Base-by-base conservation (phyloP, 1,140 invertebrate species). In the Lysiphlebus fabarum region DNA sequence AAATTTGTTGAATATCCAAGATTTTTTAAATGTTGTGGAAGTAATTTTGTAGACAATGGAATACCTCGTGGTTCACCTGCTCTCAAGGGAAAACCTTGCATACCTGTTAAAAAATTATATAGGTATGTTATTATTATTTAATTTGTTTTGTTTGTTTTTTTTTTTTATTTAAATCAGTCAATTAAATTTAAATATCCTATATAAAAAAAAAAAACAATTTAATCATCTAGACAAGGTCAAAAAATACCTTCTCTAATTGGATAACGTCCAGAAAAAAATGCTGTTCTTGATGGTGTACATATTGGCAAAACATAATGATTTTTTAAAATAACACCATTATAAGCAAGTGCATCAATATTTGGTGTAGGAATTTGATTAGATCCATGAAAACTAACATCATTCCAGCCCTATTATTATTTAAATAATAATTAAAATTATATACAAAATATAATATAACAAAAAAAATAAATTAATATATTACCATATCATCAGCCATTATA, bases 301-400 rank as follows among this genome's bases (percentile, higher is more conserved):
- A 82, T 75, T 6, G 85, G 83, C 40, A 78, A 65, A 5, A 79
- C 78, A 62, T 87, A 87, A 72, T 87, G 84, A 43, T 79, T 80
- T 59, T 85, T 81, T 5, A 87, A 68, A 62, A 86, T 84, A 0
- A 85, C 73, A 0, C 86, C 86, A 59, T 81, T 81, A 58, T 82
- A 82, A 0, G 85, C 86, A 17, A 88, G 69, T 5, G 83, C 80
- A 66, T 88, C 86, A 38, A 88, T 84, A 63, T 88, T 87, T 10
- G 86, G 86, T 4, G 86, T 88, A 12, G 82, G 84, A 65, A 88
- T 84, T 70, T 89, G 80, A 54, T 83, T 70, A 2, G 84, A 83
- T 2, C 88, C 88, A 65, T 89, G 87, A 67, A 88, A 90, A 63
- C 87, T 83, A 4, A 89, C 83, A 70, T 90, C 87, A 70, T 88